Conservation (phyloP, 2,797 vertebrate genomes). For the Tragopan temminckii region DNA sequence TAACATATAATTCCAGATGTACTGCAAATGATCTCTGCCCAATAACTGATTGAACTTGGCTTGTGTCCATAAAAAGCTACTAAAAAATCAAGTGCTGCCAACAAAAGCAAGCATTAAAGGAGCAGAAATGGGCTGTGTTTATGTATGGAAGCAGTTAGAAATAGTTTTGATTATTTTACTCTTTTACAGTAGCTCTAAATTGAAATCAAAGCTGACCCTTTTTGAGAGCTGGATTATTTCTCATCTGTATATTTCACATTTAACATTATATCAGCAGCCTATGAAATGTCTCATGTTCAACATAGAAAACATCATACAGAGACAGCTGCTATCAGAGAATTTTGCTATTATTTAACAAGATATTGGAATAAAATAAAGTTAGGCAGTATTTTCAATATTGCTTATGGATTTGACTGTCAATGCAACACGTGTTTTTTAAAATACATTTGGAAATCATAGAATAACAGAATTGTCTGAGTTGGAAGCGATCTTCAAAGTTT, state of each 20-base stretch:
- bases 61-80: neutral
- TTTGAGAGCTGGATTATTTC: neutral
- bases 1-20: neutral
- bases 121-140: neutral
- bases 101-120: neutral
- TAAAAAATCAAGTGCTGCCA: neutral
- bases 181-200: neutral
- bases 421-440: accelerated
- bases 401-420: neutral
- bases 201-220: neutral
- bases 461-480: no score
- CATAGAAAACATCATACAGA: neutral
- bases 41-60: neutral
- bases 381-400: neutral
- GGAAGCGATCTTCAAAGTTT: no score
- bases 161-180: neutral
- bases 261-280: neutral
- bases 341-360: neutral
- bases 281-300: neutral
- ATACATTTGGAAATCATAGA: neutral
- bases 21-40: neutral
- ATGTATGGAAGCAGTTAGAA: neutral
- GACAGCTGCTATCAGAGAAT: neutral
- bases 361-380: neutral
- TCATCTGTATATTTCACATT: neutral